Base-by-base conservation (phyloP, 2,797 vertebrate species). In the Emys orbicularis region DNA sequence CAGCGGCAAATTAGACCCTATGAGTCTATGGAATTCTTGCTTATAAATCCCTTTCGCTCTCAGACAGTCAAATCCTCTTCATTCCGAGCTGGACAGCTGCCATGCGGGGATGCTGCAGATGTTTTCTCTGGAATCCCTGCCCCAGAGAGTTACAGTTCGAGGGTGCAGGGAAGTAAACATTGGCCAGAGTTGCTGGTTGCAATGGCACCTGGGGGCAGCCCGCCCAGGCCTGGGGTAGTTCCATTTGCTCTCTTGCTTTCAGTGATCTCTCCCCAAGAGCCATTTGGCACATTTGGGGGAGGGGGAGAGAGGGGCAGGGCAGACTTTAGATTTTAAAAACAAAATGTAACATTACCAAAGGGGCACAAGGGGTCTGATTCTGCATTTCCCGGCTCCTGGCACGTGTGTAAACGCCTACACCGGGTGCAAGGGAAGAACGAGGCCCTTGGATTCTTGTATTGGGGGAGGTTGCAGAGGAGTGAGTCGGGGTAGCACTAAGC, bases 381-480 rank as follows among this genome's bases (percentile, higher is more conserved):
- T 19, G 34, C n/a, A 21, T 65, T 68, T 68, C n/a, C 65, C 8
- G 2, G 65, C 65, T 18, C 18, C 65, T 19, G 59, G n/a, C 18
- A 37, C 1, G 1, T 21, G 18, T n/a, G 65, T 61, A n/a, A 68
- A 68, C 0, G 18, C n/a, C 18, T 37, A 37, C 5, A 68, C n/a
- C 8, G 5, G 18, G 31, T 61, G 31, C 59, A 61, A 61, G 59
- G 31, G 13, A 3, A 16, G 59, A 61, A 61, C 18, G 18, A 68
- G n/a, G n/a, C 65, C n/a, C 65, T 18, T 18, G 65, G 65, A 19
- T n/a, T 68, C 65, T 37, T n/a, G n/a, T 21, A 19, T 3, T 37
- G n/a, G 65, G 65, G 65, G 65, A 10, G 68, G 65, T 5, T 68
- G n/a, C n/a, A 5, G 34, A 34, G 16, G 16, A n/a, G 4, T 9